These are phyloP conservation scores for Nipponacmea schrenckii DNA, from an alignment of 2,888 invertebrate genomes.

Conservation along the genomic window DNA sequence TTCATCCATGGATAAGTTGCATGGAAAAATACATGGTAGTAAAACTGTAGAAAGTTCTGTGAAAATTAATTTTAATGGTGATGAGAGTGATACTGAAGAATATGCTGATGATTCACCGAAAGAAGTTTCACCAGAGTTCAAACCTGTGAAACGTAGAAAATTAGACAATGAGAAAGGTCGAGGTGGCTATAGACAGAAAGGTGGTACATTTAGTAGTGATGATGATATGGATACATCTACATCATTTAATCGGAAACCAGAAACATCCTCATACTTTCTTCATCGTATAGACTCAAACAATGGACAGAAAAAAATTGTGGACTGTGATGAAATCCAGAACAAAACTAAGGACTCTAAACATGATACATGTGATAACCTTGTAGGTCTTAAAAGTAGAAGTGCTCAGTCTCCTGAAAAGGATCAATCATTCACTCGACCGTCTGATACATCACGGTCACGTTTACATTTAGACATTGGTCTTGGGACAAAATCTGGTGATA, in stretches of 20 bases:
- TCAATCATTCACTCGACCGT: constrained; percentile 12
- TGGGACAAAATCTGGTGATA: neutral
- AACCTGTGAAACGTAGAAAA: constrained; percentile 51
- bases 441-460: neutral
- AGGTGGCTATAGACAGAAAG: constrained; percentile 41
- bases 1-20: constrained; percentile 59
- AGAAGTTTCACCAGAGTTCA: constrained; percentile 49
- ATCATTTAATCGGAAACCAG: constrained; percentile 7
- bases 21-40: constrained; percentile 33
- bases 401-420: constrained; percentile 53
- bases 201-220: constrained; percentile 48
- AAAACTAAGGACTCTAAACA: constrained; percentile 3
- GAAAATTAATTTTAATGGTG: constrained; percentile 25
- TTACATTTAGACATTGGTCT: neutral
- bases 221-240: constrained; percentile 39
- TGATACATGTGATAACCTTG: constrained; percentile 6
- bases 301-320: neutral
- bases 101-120: constrained; percentile 46
- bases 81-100: constrained; percentile 47
- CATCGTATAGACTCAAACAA: constrained; percentile 8
- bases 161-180: constrained; percentile 39
- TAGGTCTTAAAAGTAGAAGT: constrained; percentile 38
- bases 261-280: neutral
- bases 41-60: constrained; percentile 17
- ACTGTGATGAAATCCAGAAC: neutral